Base-by-base conservation (phyloP, 2,888 invertebrate species). In the Eucriotettix oculatus region DNA sequence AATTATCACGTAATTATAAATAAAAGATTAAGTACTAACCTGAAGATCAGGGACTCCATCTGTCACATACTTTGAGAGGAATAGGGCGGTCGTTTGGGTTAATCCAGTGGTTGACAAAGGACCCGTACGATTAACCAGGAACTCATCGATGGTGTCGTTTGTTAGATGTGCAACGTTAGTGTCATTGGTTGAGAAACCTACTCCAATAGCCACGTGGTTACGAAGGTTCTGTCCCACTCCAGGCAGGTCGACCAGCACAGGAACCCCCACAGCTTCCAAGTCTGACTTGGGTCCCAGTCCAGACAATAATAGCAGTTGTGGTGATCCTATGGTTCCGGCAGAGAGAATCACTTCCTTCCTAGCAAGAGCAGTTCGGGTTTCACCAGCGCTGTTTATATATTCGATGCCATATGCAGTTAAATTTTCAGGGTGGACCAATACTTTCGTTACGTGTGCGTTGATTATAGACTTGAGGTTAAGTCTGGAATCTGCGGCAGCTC, bases 291-390 rank as follows among this genome's bases (percentile, higher is more conserved):
- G 75, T 10, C 75, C 75, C 9, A 80, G 70, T 0, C 92, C 92
- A 10, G 91, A 91, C 9, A 96, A 72, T 89, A 95, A 90, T 10
- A 96, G 77, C 3, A 96, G 71, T 71, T 96, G 94, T 0, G 95
- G 92, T 0, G 91, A 87, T 68, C 89, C 90, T 64, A 96, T 85
- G 1, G 92, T 81, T 0, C 95, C 95, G 1, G 90, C 90, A 14
- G 88, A 85, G 16, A 95, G 68, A 59, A 95, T 87, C 0, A 96
- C 85, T 74, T 92, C 92, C 70, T 85, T 88, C 2, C 78, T 78
- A 0, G 86, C 88, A 55, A 71, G 73, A 0, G 82, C 81, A 9
- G 69, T 66, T 63, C 73, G 71, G 41, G 65, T 66, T 42, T 66
- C 63, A 1, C 73, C 74, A 52, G 67, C 70, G 17, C 63, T 70